These are phyloP conservation scores for Acrossocheilus fasciatus DNA, from an alignment of 2,797 vertebrate genomes.

Conservation along the genomic window DNA sequence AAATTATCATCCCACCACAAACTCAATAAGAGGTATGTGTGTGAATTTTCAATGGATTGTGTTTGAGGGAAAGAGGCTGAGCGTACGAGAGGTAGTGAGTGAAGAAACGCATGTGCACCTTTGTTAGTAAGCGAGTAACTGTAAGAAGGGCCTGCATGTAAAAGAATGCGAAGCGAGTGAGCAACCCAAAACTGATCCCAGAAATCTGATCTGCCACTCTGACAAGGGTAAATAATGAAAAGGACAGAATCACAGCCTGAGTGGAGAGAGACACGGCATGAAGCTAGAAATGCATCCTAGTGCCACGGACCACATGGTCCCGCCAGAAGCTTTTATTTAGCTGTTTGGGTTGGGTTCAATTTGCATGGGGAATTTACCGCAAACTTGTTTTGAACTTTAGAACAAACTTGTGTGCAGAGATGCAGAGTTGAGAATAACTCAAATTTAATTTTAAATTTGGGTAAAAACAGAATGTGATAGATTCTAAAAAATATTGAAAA, in stretches of 20 bases:
- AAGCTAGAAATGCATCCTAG: constrained; percentile 18
- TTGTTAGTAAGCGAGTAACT: constrained; percentile 6
- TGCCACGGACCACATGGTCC: background rate
- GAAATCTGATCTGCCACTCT: constrained; percentile 76
- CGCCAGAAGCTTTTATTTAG: constrained; percentile 27
- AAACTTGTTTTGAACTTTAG: constrained; percentile 7
- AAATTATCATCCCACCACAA: constrained; percentile 43
- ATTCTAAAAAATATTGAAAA: background rate
- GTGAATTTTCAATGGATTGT: constrained; percentile 30
- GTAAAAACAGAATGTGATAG: background rate
- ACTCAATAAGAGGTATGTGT: constrained; percentile 14
- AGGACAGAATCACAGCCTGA: constrained; percentile 64
- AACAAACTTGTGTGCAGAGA: background rate
- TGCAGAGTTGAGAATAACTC: background rate
- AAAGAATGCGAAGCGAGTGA: constrained; percentile 44
- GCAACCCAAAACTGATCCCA: constrained; percentile 64
- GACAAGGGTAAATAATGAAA: constrained; percentile 80
- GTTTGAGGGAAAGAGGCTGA: background rate
- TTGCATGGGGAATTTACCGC: background rate
- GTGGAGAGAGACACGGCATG: constrained; percentile 37
- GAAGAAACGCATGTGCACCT: constrained; percentile 30
- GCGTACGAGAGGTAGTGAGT: background rate
- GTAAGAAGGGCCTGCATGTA: constrained; percentile 42
- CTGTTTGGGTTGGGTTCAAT: constrained; percentile 8
- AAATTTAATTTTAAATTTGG: background rate